A percentile compares a stretch with the other conserved stretches of the same genome.
These are phyloP conservation scores for Indicator maculatus DNA, from an alignment of 2,113 vertebrate genomes.

Conservation along the genomic window DNA sequence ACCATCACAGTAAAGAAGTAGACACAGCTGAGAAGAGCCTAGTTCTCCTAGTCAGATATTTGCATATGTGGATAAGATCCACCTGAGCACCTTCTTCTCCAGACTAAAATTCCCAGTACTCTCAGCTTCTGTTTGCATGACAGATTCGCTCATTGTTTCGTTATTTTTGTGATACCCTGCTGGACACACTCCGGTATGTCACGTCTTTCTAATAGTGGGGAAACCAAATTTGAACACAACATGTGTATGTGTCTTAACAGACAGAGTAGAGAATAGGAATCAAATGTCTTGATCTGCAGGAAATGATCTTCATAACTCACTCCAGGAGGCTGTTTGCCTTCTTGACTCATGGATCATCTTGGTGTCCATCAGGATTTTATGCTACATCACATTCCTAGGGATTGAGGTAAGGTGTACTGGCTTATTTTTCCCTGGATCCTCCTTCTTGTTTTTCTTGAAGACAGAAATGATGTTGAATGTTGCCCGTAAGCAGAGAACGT, in stretches of 20 bases:
- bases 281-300: background rate
- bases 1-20: background rate
- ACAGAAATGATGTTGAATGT: background rate
- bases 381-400: background rate
- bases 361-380: background rate
- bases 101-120: background rate
- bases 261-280: background rate
- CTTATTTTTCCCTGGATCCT: background rate
- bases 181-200: background rate
- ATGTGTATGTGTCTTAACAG: background rate
- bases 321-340: background rate
- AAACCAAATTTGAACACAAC: background rate
- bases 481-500: background rate
- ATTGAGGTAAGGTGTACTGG: background rate
- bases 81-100: background rate
- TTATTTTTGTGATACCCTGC: background rate
- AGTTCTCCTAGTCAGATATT: accelerated
- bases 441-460: background rate
- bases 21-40: background rate
- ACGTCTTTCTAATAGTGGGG: background rate
- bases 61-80: background rate
- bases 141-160: background rate
- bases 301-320: background rate
- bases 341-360: background rate
- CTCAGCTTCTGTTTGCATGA: accelerated